Evolutionary conservation across 37 sponge, comb jelly and placozoan genomes (phyloP), one percentile per base, ranked within the genome.

Genomic region (Tethya wilhelma): DNA sequence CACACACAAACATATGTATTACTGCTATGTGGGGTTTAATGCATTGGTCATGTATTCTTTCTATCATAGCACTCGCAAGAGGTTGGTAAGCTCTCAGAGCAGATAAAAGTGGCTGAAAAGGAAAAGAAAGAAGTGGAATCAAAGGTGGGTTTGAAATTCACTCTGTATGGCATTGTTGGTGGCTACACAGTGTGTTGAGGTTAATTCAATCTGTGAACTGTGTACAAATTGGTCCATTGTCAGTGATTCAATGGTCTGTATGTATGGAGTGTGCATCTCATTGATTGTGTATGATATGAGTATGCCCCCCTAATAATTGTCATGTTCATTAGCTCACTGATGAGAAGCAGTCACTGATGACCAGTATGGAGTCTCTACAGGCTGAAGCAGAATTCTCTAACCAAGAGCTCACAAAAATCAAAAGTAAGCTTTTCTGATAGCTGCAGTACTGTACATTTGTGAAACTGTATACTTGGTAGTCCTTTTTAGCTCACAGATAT

Each of bases 1-100:
- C 53, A 9, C 53, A 49, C 53, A 9, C 53, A 9, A 9, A 9
- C 14, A 9, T 49, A 49, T 49, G 14, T 49, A 14, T 19, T 19
- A 49, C 14, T 9, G 14, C 14, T 9, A 30, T 70, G 71, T 39
- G 23, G 20, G 11, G 1, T 2, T 17, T 43, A 7, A 22, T 70
- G 23, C n/a, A n/a, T 11, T 28, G 11, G 19, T 20, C 46, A 19
- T 71, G 28, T 44, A 11, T 28, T 73, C 2, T 77, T 45, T 1
- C 20, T 74, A 2, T n/a, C n/a, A n/a, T 44, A 87, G 87, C 80
- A 67, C 36, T 58, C 69, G 3, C 82, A 81, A 36, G 81, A 88
- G 56, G 40, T 76, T 1, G 22, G 38, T 39, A 88, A 88, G 67
- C 26, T 88, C 39, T 56, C 32, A 34, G 88, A 81, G 23, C 70